Base-by-base conservation (phyloP, 2,888 invertebrate species). In the Anoplius nigerrimus region DNA sequence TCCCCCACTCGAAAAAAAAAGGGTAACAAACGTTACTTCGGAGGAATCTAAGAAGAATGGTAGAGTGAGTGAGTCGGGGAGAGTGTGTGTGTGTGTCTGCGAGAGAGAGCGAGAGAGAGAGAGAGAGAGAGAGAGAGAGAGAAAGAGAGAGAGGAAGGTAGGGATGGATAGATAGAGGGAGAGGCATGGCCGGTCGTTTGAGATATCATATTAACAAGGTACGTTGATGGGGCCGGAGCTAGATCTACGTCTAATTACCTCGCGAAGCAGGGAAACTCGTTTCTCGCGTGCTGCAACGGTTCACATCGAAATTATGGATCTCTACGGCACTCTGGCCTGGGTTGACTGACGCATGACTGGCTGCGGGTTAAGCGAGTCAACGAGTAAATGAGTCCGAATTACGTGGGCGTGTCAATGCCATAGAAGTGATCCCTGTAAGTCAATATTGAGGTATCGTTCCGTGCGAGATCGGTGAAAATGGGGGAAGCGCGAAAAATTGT, bases 321-420 rank as follows among this genome's bases (percentile, higher is more conserved):
- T 72, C 76, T 76, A 53, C 58, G 58, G 66, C 52, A 62, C 46
- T 55, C 59, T 62, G 46, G 67, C 51, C 64, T 60, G 64, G 62
- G 34, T 66, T 77, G 76, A 81, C 74, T 80, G 80, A 80, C 79
- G 76, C 72, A 68, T 73, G 73, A 70, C 71, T 72, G 72, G 82
- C 72, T 75, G 65, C 79, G 76, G 81, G 81, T 81, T 78, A 81
- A 80, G 75, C 81, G 82, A 83, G 83, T 84, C 83, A 83, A 81
- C 84, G 81, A 83, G 86, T 78, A 86, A 86, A 87, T 82, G 84
- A 85, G 84, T 86, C 83, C 83, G 84, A 86, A 86, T 85, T 86
- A 87, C 84, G 86, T 80, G 84, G 87, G 87, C 86, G 86, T 87
- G 87, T 86, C 85, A 80, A 84, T 85, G 82, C 75, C 77, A 68